phyloP scores from a whole-genome alignment of 2,797 vertebrate genomes.

The Centropyge bicolor region DNA sequence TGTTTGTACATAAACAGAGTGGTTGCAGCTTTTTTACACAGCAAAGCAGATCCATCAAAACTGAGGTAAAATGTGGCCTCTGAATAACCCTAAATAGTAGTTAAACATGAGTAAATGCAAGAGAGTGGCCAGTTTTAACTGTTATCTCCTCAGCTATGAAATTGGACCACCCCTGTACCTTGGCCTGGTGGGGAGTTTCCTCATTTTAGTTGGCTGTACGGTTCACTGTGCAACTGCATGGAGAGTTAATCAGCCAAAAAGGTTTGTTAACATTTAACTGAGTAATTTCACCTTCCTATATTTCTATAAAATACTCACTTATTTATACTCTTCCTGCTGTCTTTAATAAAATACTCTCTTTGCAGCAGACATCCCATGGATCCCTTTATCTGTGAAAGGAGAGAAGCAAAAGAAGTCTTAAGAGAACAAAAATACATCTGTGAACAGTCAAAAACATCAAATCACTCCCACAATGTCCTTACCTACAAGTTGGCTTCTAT shows the following conservation, averaged over 20 bases:
- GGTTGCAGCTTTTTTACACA: constrained; percentile 48
- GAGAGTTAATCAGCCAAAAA: constrained; percentile 17
- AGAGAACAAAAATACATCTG: background rate
- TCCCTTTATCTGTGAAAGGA: background rate
- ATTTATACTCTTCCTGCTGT: background rate
- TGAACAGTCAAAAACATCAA: background rate
- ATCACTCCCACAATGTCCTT: background rate
- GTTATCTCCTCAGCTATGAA: constrained; percentile 42
- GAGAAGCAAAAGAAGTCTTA: background rate
- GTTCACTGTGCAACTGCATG: constrained; percentile 33
- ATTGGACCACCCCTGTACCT: constrained; percentile 51
- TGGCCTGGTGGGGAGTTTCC: constrained; percentile 47
- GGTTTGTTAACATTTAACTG: constrained; percentile 28
- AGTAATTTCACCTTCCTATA: background rate
- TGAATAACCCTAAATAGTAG: background rate
- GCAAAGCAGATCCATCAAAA: constrained; percentile 60
- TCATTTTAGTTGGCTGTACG: constrained; percentile 46
- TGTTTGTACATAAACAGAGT: constrained; percentile 75
- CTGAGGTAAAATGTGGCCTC: constrained; percentile 36
- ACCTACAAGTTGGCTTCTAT: background rate
- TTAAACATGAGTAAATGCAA: background rate
- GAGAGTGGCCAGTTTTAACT: accelerated
- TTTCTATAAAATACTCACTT: background rate
- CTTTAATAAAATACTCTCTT: background rate
- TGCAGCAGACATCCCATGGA: background rate